These are phyloP conservation scores for rabbit (Oryctolagus cuniculus) DNA, from an alignment of 2,113 vertebrate species.

Conservation along the genomic window DNA sequence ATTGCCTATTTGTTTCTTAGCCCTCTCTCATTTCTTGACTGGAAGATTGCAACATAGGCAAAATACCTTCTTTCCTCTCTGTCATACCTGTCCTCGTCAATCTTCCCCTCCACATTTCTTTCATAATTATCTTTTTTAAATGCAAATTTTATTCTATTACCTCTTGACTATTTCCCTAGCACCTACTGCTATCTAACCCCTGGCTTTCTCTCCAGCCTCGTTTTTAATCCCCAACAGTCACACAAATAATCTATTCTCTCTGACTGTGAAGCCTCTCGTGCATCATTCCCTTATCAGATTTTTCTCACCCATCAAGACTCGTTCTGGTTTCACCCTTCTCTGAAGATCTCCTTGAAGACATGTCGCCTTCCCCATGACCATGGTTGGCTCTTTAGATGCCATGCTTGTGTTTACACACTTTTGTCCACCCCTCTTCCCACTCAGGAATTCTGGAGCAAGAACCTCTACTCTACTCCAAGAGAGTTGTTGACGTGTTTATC, in stretches of 20 bases:
- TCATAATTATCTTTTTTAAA: background rate
- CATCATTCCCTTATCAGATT: background rate
- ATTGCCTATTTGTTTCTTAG: background rate
- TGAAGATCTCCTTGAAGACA: background rate
- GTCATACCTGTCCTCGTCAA: background rate
- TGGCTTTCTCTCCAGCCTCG: background rate
- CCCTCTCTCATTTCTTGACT: background rate
- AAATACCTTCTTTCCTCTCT: background rate
- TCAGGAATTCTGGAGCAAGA: background rate
- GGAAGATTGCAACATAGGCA: background rate
- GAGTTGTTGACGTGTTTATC: background rate
- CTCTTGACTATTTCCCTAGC: background rate
- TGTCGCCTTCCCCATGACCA: background rate
- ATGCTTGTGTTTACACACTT: background rate
- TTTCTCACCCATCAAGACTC: background rate
- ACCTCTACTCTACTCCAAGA: background rate
- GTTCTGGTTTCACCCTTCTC: accelerated
- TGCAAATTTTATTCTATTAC: background rate
- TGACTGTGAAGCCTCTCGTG: background rate
- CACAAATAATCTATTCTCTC: background rate
- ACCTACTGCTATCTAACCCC: background rate
- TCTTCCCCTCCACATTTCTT: background rate
- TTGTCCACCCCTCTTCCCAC: background rate
- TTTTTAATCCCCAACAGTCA: background rate
- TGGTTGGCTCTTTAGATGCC: background rate